Evolutionary conservation across 2,888 invertebrate genomes (phyloP).

Genomic region (Platycnemis pennipes): DNA sequence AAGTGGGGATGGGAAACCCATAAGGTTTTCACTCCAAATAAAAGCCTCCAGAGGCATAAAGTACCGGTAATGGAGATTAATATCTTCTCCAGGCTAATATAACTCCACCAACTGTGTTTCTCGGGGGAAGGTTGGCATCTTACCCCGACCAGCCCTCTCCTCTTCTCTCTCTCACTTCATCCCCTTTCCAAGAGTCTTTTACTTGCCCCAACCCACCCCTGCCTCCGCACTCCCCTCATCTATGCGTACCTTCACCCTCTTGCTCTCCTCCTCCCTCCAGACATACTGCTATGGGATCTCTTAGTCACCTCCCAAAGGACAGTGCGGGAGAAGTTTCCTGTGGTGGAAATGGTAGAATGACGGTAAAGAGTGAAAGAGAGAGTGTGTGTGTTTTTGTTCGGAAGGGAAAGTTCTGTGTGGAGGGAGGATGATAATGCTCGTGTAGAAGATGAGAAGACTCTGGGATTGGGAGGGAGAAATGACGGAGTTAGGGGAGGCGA

Average conservation of each 20-base stretch:
- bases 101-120: constrained; percentile 38
- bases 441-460: too few species aligned
- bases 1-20: background rate
- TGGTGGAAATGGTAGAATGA: background rate
- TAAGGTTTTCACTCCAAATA: constrained; percentile 18
- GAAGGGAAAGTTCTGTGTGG: background rate
- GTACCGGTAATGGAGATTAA: constrained; percentile 38
- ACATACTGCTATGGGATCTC: background rate
- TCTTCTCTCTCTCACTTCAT: background rate
- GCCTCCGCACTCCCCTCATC: background rate
- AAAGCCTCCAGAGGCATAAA: constrained; percentile 24
- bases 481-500: too few species aligned
- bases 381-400: background rate
- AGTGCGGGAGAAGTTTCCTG: background rate
- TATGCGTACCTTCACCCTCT: background rate
- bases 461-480: too few species aligned
- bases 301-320: background rate
- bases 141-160: background rate
- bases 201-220: too few species aligned
- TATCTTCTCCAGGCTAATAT: constrained; percentile 41
- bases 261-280: background rate
- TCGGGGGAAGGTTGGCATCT: constrained; percentile 47
- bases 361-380: background rate
- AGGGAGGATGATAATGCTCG: too few species aligned
- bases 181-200: too few species aligned